A percentile compares a stretch with the other conserved stretches of the same genome.
Evolutionary conservation across 2,888 invertebrate species (phyloP).

Genomic region (Lacanobia oleracea): DNA sequence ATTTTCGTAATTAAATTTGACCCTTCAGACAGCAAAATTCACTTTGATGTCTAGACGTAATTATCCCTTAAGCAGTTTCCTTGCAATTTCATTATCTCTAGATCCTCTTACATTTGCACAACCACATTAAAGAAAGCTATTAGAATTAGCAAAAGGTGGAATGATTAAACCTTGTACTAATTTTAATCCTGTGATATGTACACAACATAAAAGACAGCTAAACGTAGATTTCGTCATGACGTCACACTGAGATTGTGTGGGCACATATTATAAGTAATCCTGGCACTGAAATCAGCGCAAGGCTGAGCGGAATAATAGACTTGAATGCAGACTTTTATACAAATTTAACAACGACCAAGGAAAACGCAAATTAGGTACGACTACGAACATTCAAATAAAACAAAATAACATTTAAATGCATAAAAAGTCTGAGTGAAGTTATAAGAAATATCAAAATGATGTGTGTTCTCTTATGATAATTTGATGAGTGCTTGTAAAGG

Average conservation of each 20-base stretch:
- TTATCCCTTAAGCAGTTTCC: conserved; percentile 57
- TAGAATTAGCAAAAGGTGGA: conserved; percentile 29
- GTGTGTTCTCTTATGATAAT: conserved; percentile 42
- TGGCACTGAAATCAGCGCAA: conserved; percentile 44
- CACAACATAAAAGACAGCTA: conserved; percentile 17
- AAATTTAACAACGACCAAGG: conserved; percentile 19
- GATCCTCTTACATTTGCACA: conserved; percentile 13
- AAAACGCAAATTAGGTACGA: conserved; percentile 18
- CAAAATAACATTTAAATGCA: conserved; percentile 28
- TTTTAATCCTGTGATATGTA: conserved; percentile 17
- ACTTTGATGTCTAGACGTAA: conserved; percentile 62
- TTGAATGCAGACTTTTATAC: conserved; percentile 19
- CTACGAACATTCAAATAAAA: conserved; percentile 15
- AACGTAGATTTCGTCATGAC: conserved; percentile 27
- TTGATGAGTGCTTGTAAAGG: conserved; percentile 25
- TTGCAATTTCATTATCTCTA: conserved; percentile 42
- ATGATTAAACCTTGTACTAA: conserved; percentile 8
- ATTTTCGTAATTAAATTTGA: conserved; percentile 71
- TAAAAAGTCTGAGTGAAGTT: conserved; percentile 18
- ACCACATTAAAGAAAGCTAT: conserved; percentile 34
- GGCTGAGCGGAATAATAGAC: conserved; percentile 36
- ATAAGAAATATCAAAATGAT: conserved; percentile 23
- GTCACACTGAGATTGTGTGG: conserved; percentile 33
- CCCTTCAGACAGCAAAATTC: conserved; percentile 57
- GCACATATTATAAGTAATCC: conserved; percentile 44